Conservation (phyloP, 1,140 invertebrate species). For the Anthonomus grandis region DNA sequence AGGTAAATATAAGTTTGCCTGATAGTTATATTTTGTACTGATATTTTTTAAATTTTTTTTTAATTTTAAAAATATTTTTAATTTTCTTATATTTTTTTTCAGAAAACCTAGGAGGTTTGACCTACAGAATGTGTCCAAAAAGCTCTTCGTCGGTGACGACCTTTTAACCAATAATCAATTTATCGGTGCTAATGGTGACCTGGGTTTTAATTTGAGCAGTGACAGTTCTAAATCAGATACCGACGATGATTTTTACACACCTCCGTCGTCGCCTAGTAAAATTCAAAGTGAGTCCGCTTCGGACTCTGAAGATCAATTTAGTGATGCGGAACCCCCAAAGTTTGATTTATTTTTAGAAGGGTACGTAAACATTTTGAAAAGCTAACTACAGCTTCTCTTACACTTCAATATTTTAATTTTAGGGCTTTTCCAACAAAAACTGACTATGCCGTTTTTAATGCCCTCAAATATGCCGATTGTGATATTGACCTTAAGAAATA, state of each 20-base stretch:
- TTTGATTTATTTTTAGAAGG: conserved; percentile 54
- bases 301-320: conserved; percentile 45
- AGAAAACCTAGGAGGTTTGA: conserved; percentile 7
- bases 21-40: not conserved
- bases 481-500: conserved; percentile 54
- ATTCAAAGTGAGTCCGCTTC: conserved; percentile 27
- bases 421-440: conserved; percentile 65
- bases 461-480: conserved; percentile 52
- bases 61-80: not conserved
- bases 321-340: conserved; percentile 53
- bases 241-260: conserved; percentile 53
- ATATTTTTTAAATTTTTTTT: not conserved
- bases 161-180: conserved; percentile 1
- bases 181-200: conserved; percentile 10
- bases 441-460: conserved; percentile 67
- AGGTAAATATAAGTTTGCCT: not conserved
- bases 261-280: conserved; percentile 50
- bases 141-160: conserved; percentile 33
- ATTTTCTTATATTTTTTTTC: not conserved
- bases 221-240: conserved; percentile 25
- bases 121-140: conserved; percentile 27
- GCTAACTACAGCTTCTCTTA: not conserved
- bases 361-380: conserved; percentile 36
- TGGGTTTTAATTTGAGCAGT: conserved; percentile 13
- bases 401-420: conserved; percentile 35